These are phyloP conservation scores for Drepana arcuata DNA, from an alignment of 1,140 invertebrate genomes.

Conservation along the genomic window DNA sequence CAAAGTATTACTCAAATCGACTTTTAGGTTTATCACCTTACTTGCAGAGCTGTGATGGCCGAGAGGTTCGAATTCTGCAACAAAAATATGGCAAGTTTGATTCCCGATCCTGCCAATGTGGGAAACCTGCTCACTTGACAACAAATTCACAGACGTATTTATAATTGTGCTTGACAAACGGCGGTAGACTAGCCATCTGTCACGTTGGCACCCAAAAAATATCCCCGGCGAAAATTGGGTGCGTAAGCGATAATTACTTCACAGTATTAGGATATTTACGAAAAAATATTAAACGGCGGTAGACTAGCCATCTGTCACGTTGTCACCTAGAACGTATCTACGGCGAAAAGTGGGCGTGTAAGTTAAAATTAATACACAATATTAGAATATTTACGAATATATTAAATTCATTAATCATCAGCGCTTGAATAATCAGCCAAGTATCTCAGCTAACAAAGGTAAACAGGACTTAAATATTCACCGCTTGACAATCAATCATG, in stretches of 20 bases:
- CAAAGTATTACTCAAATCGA: too few species aligned
- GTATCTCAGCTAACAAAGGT: background rate
- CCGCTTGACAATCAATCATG: slow-evolving; percentile 8
- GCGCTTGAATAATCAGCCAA: background rate
- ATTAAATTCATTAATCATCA: slow-evolving; percentile 2
- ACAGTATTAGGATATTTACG: too few species aligned
- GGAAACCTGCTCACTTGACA: background rate
- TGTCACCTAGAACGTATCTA: background rate
- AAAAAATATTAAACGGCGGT: too few species aligned
- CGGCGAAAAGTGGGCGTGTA: background rate
- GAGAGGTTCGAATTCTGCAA: background rate
- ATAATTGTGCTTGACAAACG: too few species aligned
- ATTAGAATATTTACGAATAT: background rate
- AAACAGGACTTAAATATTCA: slow-evolving; percentile 1
- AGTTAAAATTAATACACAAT: background rate
- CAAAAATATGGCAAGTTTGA: background rate
- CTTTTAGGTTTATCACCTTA: too few species aligned
- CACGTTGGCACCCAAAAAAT: too few species aligned
- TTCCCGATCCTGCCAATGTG: background rate
- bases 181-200: too few species aligned
- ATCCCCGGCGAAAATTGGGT: too few species aligned
- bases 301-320: too few species aligned
- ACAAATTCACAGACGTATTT: background rate
- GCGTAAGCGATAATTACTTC: too few species aligned
- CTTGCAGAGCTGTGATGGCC: too few species aligned